Evolutionary conservation across 2,888 invertebrate species (phyloP).

Genomic region (Willowsia nigromaculata): DNA sequence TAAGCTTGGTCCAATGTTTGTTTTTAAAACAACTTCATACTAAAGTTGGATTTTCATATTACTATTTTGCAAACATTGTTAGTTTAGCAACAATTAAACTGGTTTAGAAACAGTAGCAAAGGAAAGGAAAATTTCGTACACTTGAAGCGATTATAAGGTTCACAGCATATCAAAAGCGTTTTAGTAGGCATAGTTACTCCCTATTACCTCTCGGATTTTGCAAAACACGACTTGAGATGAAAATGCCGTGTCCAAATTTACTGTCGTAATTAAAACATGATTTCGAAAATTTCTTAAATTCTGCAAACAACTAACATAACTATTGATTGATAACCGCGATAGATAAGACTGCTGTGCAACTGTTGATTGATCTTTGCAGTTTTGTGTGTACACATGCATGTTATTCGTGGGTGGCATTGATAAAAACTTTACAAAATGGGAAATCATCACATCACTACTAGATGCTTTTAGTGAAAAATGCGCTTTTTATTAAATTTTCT

Average conservation of each 20-base stretch:
- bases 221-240: neutral
- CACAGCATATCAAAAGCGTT: slow-evolving; percentile 29
- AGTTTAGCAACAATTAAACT: neutral
- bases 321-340: slow-evolving; percentile 38
- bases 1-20: too few relatives aligned
- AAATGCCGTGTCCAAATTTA: too few relatives aligned
- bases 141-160: slow-evolving; percentile 53
- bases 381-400: too few relatives aligned
- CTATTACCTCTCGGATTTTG: too few relatives aligned
- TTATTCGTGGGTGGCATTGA: too few relatives aligned
- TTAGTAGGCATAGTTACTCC: slow-evolving; percentile 34
- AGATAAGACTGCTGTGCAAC: neutral
- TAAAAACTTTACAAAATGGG: too few relatives aligned
- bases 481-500: neutral
- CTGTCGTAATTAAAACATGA: too few relatives aligned
- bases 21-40: too few relatives aligned
- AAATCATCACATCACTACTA: too few relatives aligned
- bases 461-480: slow-evolving; percentile 24
- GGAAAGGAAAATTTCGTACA: slow-evolving; percentile 41
- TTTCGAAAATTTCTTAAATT: too few relatives aligned
- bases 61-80: neutral
- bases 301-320: too few relatives aligned
- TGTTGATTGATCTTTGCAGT: neutral
- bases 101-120: neutral
- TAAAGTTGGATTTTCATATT: too few relatives aligned